These are phyloP conservation scores for Neodon shergylaensis DNA, from an alignment of 2,113 vertebrate species.

Conservation along the genomic window DNA sequence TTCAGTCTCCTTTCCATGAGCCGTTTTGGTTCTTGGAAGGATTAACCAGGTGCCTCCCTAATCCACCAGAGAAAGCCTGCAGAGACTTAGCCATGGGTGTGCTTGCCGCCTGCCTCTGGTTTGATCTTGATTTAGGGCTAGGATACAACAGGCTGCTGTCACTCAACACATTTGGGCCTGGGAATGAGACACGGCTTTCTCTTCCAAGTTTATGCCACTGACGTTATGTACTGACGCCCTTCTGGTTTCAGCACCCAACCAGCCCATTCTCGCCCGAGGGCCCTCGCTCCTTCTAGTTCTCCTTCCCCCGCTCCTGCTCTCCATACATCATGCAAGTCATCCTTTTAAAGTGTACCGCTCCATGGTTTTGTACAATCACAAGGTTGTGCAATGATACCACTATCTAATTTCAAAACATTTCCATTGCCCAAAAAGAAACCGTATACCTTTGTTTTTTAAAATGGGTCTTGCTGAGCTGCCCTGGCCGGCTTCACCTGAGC, in stretches of 20 bases:
- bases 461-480: background rate
- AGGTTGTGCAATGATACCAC: background rate
- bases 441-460: background rate
- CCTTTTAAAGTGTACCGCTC: background rate
- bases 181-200: background rate
- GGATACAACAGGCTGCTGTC: background rate
- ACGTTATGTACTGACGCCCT: accelerated
- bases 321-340: no score
- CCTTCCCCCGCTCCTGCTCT: background rate
- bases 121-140: background rate
- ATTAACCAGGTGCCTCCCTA: conserved; percentile 10
- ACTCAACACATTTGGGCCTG: background rate
- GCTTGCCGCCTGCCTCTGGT: background rate
- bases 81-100: background rate
- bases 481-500: background rate
- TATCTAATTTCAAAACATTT: background rate
- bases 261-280: background rate
- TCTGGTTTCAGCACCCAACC: background rate
- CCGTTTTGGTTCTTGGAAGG: background rate
- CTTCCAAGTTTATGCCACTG: background rate
- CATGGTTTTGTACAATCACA: background rate
- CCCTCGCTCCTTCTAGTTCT: background rate
- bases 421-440: background rate
- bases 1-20: background rate
- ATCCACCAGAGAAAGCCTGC: background rate